Conservation (phyloP, 2,113 vertebrate species). For the Petromus typicus region DNA sequence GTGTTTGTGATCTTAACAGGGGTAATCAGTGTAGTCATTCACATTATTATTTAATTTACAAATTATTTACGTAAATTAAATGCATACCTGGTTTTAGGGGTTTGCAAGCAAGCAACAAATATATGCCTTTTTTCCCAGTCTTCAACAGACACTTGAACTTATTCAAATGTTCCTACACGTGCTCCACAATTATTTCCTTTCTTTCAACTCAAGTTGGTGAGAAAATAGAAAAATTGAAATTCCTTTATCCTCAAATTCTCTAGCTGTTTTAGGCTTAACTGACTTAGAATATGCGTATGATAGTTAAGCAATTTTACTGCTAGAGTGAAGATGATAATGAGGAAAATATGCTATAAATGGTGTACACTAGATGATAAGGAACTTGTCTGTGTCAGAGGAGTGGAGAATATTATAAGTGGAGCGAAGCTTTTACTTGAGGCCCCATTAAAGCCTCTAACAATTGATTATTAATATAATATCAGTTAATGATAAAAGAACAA, state of each 20-base stretch:
- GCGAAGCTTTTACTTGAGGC: slow-evolving; percentile 22
- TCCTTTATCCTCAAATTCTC: slow-evolving; percentile 34
- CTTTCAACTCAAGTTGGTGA: slow-evolving; percentile 27
- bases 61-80: slow-evolving; percentile 48
- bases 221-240: slow-evolving; percentile 28
- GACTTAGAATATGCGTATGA: slow-evolving; percentile 29
- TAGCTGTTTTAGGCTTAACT: slow-evolving; percentile 47
- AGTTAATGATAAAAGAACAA: slow-evolving; percentile 31
- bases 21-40: background rate
- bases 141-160: background rate
- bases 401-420: slow-evolving; percentile 9
- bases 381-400: background rate
- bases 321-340: slow-evolving; percentile 50
- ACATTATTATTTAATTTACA: slow-evolving; percentile 34
- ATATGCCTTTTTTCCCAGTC: background rate
- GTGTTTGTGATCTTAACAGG: background rate
- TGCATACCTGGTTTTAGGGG: background rate
- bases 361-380: background rate
- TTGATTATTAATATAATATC: slow-evolving; percentile 34
- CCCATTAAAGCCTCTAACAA: slow-evolving; percentile 44
- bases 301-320: slow-evolving; percentile 8
- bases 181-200: background rate
- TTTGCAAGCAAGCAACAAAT: slow-evolving; percentile 15
- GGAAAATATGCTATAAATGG: slow-evolving; percentile 69
- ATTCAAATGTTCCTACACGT: background rate